phyloP scores from a whole-genome alignment of 2,888 invertebrate genomes.

The Neoaliturus tenellus region DNA sequence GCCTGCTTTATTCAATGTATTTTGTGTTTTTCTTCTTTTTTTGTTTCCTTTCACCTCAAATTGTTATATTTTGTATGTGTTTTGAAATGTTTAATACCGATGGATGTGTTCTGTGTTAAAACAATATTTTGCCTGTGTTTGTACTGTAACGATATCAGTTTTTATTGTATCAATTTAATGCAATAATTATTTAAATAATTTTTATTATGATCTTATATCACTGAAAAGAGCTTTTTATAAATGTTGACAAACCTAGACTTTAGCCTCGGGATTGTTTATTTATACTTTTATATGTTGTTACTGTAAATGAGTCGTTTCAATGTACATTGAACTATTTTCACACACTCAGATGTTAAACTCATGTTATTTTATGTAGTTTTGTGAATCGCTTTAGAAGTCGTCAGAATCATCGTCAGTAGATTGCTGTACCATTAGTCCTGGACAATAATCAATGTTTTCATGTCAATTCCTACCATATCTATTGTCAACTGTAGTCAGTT shows the following conservation, averaged over 20 bases:
- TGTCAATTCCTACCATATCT: slow-evolving; percentile 58
- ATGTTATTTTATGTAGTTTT: slow-evolving; percentile 26
- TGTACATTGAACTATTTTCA: background rate
- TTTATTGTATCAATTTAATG: too few relatives aligned
- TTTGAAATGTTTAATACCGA: background rate
- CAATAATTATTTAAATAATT: background rate
- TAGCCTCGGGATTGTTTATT: slow-evolving; percentile 15
- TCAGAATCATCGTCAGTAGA: background rate
- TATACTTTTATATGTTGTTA: slow-evolving; percentile 45
- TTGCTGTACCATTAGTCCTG: slow-evolving; percentile 7
- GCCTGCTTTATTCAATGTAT: background rate
- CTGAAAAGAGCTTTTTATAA: slow-evolving; percentile 44
- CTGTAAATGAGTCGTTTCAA: background rate
- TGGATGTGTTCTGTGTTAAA: too few relatives aligned
- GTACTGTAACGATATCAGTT: background rate
- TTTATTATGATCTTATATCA: background rate
- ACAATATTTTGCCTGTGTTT: background rate
- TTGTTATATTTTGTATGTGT: background rate
- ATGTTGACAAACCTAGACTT: slow-evolving; percentile 30
- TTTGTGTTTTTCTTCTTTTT: background rate
- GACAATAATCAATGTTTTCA: slow-evolving; percentile 58
- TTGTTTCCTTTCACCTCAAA: too few relatives aligned
- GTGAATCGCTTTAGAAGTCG: slow-evolving; percentile 4
- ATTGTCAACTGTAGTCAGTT: slow-evolving; percentile 34
- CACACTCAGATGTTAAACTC: background rate